Evolutionary conservation across 2,113 vertebrate genomes (phyloP).

Genomic region (Passer domesticus): DNA sequence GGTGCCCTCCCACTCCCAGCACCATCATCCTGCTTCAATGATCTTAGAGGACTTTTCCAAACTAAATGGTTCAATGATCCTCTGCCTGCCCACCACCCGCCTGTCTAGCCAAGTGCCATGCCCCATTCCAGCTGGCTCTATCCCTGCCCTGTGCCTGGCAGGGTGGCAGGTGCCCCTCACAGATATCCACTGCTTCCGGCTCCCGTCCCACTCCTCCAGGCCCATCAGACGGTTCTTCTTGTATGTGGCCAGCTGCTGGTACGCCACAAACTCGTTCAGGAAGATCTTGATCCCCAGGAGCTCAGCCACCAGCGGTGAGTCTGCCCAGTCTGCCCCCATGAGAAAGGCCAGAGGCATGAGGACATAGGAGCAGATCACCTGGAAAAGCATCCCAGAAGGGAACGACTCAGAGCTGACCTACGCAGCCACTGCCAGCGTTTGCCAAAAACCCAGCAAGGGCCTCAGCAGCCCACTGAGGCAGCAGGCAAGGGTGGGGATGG

Average conservation of each 20-base stretch:
- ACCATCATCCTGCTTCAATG: background rate
- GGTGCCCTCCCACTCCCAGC: background rate
- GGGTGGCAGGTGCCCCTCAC: constrained; percentile 72
- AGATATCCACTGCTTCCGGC: constrained; percentile 83
- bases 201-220: constrained; percentile 65
- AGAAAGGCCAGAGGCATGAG: constrained; percentile 93
- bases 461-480: background rate
- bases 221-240: constrained; percentile 80
- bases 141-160: background rate
- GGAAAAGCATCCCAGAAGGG: background rate
- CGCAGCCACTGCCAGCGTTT: background rate
- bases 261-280: constrained; percentile 95
- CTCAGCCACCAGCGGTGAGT: constrained; percentile 83
- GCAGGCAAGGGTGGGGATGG: background rate
- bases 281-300: constrained; percentile 93
- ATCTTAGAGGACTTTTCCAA: background rate
- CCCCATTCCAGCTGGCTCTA: background rate
- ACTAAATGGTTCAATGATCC: background rate
- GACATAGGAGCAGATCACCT: constrained; percentile 92
- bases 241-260: constrained; percentile 80
- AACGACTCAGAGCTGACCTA: background rate
- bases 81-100: background rate
- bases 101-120: background rate
- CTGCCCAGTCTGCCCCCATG: constrained; percentile 87
- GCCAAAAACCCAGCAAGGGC: background rate